Percentiles rank a stretch among this genome's conserved stretches.
Conservation (phyloP, 2,888 invertebrate species). For the Amblyjoppa proteus region DNA sequence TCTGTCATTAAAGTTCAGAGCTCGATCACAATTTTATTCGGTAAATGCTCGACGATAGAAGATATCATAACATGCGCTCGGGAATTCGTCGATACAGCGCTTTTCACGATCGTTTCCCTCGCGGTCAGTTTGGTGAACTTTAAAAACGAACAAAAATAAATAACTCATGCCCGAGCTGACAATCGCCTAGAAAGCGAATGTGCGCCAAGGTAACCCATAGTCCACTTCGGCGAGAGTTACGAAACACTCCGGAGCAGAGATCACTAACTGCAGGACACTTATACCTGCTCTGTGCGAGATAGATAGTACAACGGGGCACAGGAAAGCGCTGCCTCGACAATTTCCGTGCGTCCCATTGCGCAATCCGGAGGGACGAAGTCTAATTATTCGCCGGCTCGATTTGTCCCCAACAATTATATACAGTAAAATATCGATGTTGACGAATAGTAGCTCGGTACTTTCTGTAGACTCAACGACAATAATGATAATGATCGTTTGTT, state of each 20-base stretch:
- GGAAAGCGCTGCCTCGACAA: conserved; percentile 50
- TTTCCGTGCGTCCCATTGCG: conserved; percentile 60
- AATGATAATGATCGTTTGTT: no score
- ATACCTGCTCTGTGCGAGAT: conserved; percentile 8
- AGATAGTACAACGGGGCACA: conserved; percentile 33
- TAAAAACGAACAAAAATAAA: background rate
- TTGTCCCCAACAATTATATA: background rate
- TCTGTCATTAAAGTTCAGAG: background rate
- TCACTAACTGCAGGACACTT: background rate
- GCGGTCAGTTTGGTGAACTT: background rate
- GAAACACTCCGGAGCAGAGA: conserved; percentile 46
- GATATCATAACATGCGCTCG: background rate
- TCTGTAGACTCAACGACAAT: no score
- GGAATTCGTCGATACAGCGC: background rate
- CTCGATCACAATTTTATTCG: background rate
- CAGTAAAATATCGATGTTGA: background rate
- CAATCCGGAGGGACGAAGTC: conserved; percentile 27
- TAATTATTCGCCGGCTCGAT: conserved; percentile 20
- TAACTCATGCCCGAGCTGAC: background rate
- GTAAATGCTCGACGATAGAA: background rate
- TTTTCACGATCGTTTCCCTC: background rate
- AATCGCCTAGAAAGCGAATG: background rate
- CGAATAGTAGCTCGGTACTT: no score
- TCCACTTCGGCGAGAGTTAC: conserved; percentile 48
- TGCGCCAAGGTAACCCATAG: conserved; percentile 42